phyloP scores from a whole-genome alignment of 2,888 invertebrate genomes.

The Eumerus sabulonum region DNA sequence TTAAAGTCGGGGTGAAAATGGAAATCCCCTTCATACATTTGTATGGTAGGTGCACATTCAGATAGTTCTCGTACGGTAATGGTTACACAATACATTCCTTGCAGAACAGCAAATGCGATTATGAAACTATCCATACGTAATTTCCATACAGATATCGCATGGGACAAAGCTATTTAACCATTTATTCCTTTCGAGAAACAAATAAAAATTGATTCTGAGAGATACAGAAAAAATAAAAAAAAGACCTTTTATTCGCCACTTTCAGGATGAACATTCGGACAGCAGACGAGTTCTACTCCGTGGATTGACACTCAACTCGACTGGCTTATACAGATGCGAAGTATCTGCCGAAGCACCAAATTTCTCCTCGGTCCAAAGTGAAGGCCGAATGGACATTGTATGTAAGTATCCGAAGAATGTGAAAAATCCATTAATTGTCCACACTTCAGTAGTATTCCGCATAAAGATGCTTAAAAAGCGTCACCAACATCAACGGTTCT shows the following conservation, averaged over 20 bases:
- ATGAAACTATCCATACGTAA: not conserved
- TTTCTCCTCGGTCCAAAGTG: slow-evolving; percentile 86
- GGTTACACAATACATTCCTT: not conserved
- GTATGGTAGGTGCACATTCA: no score
- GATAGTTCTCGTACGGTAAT: no score
- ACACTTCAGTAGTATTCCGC: slow-evolving; percentile 5
- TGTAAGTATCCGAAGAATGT: slow-evolving; percentile 82
- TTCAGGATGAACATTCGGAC: slow-evolving; percentile 84
- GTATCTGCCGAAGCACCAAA: slow-evolving; percentile 89
- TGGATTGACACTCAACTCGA: slow-evolving; percentile 85
- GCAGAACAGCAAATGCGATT: slow-evolving; percentile 38
- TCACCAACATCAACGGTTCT: not conserved
- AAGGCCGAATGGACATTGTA: slow-evolving; percentile 88
- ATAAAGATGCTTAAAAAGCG: slow-evolving; percentile 7
- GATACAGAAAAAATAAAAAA: no score
- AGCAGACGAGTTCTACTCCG: slow-evolving; percentile 84
- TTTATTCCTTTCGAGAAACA: slow-evolving; percentile 5
- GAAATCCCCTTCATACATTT: no score
- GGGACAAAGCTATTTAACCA: no score
- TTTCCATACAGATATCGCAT: no score
- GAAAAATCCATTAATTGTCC: slow-evolving; percentile 56
- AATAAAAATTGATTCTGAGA: no score
- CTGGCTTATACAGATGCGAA: slow-evolving; percentile 87
- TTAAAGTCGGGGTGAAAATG: no score
- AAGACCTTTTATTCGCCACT: no score